phyloP scores from a whole-genome alignment of 2,113 vertebrate genomes.

The Alces alces region DNA sequence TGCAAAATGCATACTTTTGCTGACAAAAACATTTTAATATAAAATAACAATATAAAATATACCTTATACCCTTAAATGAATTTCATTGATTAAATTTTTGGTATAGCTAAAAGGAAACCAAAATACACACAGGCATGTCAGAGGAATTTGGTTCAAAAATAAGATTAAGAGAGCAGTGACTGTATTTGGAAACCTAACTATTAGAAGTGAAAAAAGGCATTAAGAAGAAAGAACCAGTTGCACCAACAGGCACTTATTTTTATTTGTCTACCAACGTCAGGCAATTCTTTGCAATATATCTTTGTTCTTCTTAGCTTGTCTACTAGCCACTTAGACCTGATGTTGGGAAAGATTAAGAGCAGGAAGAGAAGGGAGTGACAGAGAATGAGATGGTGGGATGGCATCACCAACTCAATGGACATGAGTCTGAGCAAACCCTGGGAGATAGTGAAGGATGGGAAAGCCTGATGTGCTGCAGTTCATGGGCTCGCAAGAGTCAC shows the following conservation, averaged over 20 bases:
- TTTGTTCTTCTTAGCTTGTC: not conserved
- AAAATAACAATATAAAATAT: not conserved
- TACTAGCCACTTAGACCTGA: not conserved
- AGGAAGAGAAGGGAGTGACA: not conserved
- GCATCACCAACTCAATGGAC: not conserved
- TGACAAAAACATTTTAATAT: not conserved
- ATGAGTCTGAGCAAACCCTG: not conserved
- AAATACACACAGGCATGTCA: not conserved
- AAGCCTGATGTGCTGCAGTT: not conserved
- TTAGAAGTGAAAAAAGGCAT: not conserved
- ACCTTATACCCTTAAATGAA: not conserved
- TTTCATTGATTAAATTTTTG: not conserved
- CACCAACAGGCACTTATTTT: not conserved
- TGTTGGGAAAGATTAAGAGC: not conserved
- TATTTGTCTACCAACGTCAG: not conserved
- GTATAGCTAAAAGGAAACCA: slow-evolving; percentile 5
- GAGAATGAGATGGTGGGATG: not conserved
- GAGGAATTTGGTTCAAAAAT: not conserved
- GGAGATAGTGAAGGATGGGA: not conserved
- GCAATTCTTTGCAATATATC: not conserved
- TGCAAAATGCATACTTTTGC: not conserved
- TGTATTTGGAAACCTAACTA: not conserved
- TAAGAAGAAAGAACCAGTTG: not conserved
- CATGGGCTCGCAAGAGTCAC: not conserved
- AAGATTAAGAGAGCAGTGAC: not conserved